phyloP scores from a whole-genome alignment of 1,140 invertebrate genomes.

The Orchesella cincta region DNA sequence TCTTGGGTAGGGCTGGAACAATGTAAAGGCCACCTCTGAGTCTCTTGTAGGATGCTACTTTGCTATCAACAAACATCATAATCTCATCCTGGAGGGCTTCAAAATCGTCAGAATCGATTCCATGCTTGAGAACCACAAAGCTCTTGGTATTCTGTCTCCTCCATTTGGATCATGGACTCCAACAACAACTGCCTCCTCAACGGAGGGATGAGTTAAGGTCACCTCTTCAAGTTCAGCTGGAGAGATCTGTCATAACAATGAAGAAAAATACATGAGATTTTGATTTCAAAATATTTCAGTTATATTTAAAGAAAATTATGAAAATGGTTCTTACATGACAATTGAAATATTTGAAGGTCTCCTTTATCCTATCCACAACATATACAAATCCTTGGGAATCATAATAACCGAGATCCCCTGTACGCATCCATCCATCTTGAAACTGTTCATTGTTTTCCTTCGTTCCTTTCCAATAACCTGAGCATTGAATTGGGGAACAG shows the following conservation, averaged over 20 bases:
- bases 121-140: slow-evolving; percentile 52
- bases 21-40: slow-evolving; percentile 45
- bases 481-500: slow-evolving; percentile 38
- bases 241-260: slow-evolving; percentile 48
- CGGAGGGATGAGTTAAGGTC: slow-evolving; percentile 54
- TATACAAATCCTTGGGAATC: slow-evolving; percentile 52
- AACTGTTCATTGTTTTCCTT: slow-evolving; percentile 18
- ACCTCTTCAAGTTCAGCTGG: slow-evolving; percentile 52
- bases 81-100: background rate
- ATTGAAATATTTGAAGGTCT: slow-evolving; percentile 52
- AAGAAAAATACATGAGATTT: no score
- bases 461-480: slow-evolving; percentile 42
- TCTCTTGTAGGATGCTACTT: slow-evolving; percentile 41
- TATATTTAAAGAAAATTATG: no score
- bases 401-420: slow-evolving; percentile 52
- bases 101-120: no score
- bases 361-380: slow-evolving; percentile 52
- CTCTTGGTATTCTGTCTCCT: slow-evolving; percentile 45
- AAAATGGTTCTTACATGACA: slow-evolving; percentile 51
- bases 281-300: no score
- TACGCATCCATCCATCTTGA: slow-evolving; percentile 47
- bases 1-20: slow-evolving; percentile 37
- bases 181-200: slow-evolving; percentile 59
- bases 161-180: slow-evolving; percentile 57
- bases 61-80: slow-evolving; percentile 5